Conservation (phyloP, 2,797 vertebrate genomes). For the Semotilus atromaculatus region DNA sequence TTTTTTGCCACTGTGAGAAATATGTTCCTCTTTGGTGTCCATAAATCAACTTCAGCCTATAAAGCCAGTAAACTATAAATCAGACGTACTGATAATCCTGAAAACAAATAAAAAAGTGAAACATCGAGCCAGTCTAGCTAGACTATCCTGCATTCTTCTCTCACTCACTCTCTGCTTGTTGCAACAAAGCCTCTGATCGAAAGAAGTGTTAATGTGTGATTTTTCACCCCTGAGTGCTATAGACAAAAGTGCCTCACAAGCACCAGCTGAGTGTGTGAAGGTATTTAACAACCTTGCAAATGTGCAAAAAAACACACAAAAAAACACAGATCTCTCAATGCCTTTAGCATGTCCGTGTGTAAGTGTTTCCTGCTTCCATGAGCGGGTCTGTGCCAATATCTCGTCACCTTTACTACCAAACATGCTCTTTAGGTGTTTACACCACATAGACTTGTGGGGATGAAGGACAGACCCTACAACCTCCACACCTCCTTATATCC, state of each 20-base stretch:
- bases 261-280: slow-evolving; percentile 35
- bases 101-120: neutral
- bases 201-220: slow-evolving; percentile 72
- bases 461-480: slow-evolving; percentile 44
- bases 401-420: slow-evolving; percentile 49
- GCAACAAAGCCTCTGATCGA: slow-evolving; percentile 80
- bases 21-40: neutral
- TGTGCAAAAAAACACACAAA: neutral
- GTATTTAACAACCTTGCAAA: slow-evolving; percentile 41
- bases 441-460: slow-evolving; percentile 44
- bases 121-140: neutral
- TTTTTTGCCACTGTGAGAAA: neutral
- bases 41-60: neutral
- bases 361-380: slow-evolving; percentile 43
- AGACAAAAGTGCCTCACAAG: slow-evolving; percentile 39
- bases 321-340: slow-evolving; percentile 25
- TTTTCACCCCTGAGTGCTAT: slow-evolving; percentile 66
- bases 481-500: slow-evolving; percentile 47
- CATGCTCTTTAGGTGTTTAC: slow-evolving; percentile 58
- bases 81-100: neutral
- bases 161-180: slow-evolving; percentile 35
- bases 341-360: neutral
- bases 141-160: neutral
- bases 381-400: slow-evolving; percentile 46
- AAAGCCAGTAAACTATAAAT: neutral